These are phyloP conservation scores for Tetragnatha versicolor DNA, from an alignment of 1,140 invertebrate species.

Conservation along the genomic window DNA sequence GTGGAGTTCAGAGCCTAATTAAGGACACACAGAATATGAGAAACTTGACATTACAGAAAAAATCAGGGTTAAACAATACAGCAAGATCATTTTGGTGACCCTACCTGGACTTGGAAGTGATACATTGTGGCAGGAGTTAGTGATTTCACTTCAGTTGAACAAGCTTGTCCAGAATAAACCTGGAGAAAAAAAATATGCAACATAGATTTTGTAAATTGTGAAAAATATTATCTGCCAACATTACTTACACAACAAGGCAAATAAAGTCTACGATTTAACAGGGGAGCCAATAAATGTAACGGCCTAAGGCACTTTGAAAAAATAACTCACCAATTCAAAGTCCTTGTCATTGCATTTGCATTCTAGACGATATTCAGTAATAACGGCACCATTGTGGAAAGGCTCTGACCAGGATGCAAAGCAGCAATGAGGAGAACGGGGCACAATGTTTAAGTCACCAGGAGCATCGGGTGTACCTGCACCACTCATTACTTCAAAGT, in stretches of 20 bases:
- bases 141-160: constrained; percentile 74
- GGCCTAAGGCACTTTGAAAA: neutral
- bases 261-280: too few relatives aligned
- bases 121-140: constrained; percentile 79
- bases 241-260: too few relatives aligned
- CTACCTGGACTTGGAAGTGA: constrained; percentile 75
- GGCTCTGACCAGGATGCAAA: constrained; percentile 79
- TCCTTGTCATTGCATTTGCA: constrained; percentile 66
- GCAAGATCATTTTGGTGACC: neutral
- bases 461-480: constrained; percentile 78
- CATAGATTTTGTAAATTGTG: too few relatives aligned
- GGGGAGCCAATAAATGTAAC: too few relatives aligned
- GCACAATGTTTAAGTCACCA: constrained; percentile 67
- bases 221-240: too few relatives aligned
- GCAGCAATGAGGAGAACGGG: constrained; percentile 72
- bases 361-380: constrained; percentile 80
- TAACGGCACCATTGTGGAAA: constrained; percentile 76
- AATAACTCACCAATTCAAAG: constrained; percentile 34
- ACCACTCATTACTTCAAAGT: constrained; percentile 76
- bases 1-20: constrained; percentile 78
- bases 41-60: neutral
- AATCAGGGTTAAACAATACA: neutral
- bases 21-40: neutral
- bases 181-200: constrained; percentile 24
- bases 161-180: constrained; percentile 62